Percentiles rank a stretch among this genome's conserved stretches.
Conservation (phyloP, 2,797 vertebrate species). For the Halcyon smyrnensis region DNA sequence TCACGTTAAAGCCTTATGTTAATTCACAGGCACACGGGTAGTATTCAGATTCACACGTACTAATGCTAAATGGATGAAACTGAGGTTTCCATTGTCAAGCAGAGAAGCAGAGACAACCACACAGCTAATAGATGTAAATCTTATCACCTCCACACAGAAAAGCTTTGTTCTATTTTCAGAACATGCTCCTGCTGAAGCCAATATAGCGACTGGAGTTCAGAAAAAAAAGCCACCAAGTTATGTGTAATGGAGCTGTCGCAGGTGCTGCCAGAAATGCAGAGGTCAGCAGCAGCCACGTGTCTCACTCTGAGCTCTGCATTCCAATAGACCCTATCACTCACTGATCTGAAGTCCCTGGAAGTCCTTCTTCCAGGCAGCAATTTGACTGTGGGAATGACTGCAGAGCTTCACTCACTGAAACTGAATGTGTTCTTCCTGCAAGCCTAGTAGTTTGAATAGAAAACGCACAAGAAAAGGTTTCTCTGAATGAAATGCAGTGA, state of each 20-base stretch:
- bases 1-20: background rate
- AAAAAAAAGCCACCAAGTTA: background rate
- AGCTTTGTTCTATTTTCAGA: fast-evolving
- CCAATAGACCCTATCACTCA: fast-evolving
- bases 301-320: background rate
- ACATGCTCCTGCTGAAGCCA: background rate
- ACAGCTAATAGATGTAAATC: background rate
- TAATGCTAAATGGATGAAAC: background rate
- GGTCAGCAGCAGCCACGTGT: background rate
- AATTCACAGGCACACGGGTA: fast-evolving
- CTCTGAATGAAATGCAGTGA: background rate
- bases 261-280: background rate
- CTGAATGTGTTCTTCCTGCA: background rate
- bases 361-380: background rate
- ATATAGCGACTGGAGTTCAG: fast-evolving
- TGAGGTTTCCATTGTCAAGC: background rate
- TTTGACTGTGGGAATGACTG: fast-evolving
- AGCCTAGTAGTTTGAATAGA: background rate
- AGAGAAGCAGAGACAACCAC: background rate
- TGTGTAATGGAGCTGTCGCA: fast-evolving
- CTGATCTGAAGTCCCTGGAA: background rate
- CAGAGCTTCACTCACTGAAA: background rate
- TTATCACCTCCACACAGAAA: background rate
- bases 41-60: background rate
- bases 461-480: background rate